These are phyloP conservation scores for Microplitis mediator DNA, from an alignment of 1,140 invertebrate species.

Conservation along the genomic window DNA sequence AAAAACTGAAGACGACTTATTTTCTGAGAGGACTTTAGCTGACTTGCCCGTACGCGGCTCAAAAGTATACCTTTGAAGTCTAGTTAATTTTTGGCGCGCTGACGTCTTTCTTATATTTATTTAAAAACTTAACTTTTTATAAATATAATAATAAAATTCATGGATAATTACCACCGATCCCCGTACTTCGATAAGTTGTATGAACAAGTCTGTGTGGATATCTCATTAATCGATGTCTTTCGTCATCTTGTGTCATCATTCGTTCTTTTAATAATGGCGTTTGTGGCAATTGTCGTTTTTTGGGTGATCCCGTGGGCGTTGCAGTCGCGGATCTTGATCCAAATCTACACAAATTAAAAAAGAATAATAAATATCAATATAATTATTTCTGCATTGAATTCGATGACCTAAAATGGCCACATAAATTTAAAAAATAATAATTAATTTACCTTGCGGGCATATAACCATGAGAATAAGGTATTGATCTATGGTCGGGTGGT, in stretches of 20 bases:
- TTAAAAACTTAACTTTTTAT: no score
- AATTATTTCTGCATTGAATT: no score
- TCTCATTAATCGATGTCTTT: constrained; percentile 75
- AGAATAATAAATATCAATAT: not conserved
- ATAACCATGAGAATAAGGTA: constrained; percentile 57
- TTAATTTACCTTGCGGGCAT: constrained; percentile 49
- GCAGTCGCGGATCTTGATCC: constrained; percentile 86
- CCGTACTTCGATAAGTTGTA: constrained; percentile 72
- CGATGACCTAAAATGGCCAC: no score
- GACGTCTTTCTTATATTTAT: no score
- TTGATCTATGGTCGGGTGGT: constrained; percentile 74
- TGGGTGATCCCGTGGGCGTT: constrained; percentile 92
- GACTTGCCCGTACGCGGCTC: no score
- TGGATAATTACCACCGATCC: constrained; percentile 60
- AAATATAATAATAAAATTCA: not conserved
- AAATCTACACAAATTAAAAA: constrained; percentile 62
- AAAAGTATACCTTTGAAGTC: no score
- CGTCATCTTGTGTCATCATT: constrained; percentile 82
- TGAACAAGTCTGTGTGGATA: constrained; percentile 71
- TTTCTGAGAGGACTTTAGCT: no score
- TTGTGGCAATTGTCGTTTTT: constrained; percentile 93
- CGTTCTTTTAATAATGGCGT: constrained; percentile 81
- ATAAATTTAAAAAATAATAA: not conserved
- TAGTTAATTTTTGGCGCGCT: no score
- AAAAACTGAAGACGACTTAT: no score